These are phyloP conservation scores for Sitodiplosis mosellana DNA, from an alignment of 1,140 invertebrate genomes.

Conservation along the genomic window DNA sequence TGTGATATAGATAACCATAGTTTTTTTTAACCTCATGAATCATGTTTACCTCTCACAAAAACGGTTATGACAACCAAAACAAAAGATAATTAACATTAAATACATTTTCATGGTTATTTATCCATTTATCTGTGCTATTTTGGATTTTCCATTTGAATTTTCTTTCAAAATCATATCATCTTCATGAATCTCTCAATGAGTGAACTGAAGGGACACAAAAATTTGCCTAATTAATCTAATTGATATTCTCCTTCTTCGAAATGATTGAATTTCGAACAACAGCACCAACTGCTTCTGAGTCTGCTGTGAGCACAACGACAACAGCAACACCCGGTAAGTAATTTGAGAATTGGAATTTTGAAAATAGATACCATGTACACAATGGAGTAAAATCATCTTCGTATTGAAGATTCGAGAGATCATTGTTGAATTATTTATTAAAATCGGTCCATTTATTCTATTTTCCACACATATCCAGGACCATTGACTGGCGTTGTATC, in stretches of 20 bases:
- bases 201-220: background rate
- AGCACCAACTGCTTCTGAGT: conserved; percentile 24
- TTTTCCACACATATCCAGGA: conserved; percentile 13
- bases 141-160: background rate
- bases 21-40: background rate
- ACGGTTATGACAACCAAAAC: background rate
- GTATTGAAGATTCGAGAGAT: background rate
- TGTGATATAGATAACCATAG: background rate
- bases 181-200: background rate
- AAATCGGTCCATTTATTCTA: background rate
- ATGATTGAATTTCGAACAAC: background rate
- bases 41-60: background rate
- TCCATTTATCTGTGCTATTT: background rate
- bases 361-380: background rate
- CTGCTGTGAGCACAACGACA: conserved; percentile 25
- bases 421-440: no score
- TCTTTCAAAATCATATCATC: background rate
- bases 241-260: background rate
- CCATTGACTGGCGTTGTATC: conserved; percentile 21
- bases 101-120: background rate
- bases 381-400: background rate
- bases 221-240: background rate
- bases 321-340: conserved; percentile 24
- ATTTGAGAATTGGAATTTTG: background rate
- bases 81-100: background rate